Evolutionary conservation across 2,888 invertebrate species (phyloP).

Genomic region (Clanis bilineata): DNA sequence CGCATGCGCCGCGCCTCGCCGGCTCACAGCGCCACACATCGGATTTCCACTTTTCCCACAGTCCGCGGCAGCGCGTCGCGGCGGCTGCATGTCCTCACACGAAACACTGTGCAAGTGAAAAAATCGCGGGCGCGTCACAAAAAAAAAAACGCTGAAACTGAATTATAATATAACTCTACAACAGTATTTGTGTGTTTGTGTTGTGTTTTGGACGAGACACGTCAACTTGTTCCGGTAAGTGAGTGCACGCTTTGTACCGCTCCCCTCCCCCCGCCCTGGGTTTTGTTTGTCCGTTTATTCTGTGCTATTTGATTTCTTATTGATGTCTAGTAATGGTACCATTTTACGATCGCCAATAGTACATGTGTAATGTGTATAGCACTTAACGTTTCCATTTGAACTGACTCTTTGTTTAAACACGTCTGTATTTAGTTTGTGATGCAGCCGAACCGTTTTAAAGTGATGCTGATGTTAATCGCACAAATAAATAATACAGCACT

Average conservation of each 20-base stretch:
- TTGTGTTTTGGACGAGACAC: constrained; percentile 18
- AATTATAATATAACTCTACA: constrained; percentile 22
- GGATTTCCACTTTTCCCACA: constrained; percentile 49
- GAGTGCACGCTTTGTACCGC: constrained; percentile 33
- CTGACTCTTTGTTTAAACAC: constrained; percentile 56
- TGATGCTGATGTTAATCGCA: neutral
- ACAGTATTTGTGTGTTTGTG: neutral
- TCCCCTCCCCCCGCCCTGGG: neutral
- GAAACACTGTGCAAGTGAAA: neutral
- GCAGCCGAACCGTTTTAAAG: constrained; percentile 1
- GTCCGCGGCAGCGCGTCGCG: constrained; percentile 60
- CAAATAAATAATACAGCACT: neutral
- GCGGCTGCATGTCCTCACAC: constrained; percentile 32
- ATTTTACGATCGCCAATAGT: constrained; percentile 35
- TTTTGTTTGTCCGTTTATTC: constrained; percentile 57
- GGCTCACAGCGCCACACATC: constrained; percentile 38
- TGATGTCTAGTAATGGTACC: constrained; percentile 46
- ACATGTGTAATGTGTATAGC: constrained; percentile 27
- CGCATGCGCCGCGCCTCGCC: constrained; percentile 35
- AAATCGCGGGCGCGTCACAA: constrained; percentile 32
- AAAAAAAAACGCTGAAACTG: constrained; percentile 29
- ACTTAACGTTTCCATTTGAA: constrained; percentile 47
- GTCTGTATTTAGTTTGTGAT: constrained; percentile 39
- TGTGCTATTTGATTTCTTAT: constrained; percentile 54
- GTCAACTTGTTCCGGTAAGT: constrained; percentile 5